Evolutionary conservation across 1,140 invertebrate species (phyloP).

Genomic region (Nilaparvata lugens): DNA sequence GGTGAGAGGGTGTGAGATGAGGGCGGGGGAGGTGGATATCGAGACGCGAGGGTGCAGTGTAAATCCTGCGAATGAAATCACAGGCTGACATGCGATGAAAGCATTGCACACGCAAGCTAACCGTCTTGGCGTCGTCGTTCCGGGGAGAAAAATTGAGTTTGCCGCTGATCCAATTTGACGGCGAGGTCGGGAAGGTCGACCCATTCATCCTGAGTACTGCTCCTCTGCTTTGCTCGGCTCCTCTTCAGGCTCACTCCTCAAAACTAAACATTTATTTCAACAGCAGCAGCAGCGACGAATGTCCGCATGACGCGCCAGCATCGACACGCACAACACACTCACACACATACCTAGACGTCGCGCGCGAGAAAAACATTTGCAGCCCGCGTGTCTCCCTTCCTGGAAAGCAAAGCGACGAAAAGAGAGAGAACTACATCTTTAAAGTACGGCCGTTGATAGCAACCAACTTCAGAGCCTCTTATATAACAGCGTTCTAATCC

Average conservation of each 20-base stretch:
- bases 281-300: not conserved
- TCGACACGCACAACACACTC: not conserved
- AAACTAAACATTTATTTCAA: slow-evolving; percentile 3
- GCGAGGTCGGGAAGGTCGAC: not conserved
- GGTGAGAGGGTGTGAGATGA: not conserved
- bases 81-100: slow-evolving; percentile 5
- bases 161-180: slow-evolving; percentile 3
- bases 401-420: no score
- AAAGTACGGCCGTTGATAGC: no score
- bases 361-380: no score
- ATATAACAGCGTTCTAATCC: no score
- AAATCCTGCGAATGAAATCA: slow-evolving; percentile 3
- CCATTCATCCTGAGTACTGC: no score
- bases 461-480: no score
- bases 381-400: no score
- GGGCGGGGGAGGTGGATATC: not conserved
- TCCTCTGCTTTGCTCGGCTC: no score
- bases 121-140: not conserved
- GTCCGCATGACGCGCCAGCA: not conserved
- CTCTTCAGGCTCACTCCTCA: not conserved
- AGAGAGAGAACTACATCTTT: no score
- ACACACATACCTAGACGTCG: not conserved
- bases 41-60: slow-evolving; percentile 1
- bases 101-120: slow-evolving; percentile 2
- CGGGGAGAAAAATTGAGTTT: slow-evolving; percentile 4